Conservation (phyloP, 2,888 invertebrate species). For the Drosophila anomalata region DNA sequence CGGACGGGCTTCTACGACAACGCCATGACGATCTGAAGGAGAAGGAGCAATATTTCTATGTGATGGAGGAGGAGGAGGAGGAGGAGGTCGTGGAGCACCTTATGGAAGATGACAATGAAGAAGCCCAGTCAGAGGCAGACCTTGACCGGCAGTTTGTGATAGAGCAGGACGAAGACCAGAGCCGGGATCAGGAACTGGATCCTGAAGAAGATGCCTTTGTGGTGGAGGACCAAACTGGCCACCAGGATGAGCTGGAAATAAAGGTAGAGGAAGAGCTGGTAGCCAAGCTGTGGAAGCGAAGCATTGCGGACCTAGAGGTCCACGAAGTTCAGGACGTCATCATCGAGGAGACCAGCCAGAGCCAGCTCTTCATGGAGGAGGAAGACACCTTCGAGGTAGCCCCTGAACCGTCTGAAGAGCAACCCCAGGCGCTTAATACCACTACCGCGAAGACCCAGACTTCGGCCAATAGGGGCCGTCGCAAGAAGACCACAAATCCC, state of each 20-base stretch:
- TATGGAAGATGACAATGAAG: not conserved
- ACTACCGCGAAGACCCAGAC: not conserved
- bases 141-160: not conserved
- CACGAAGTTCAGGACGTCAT: not conserved
- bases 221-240: not conserved
- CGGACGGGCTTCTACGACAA: conserved; percentile 70
- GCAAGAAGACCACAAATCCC: conserved; percentile 54
- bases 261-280: not conserved
- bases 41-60: not conserved
- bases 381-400: not conserved
- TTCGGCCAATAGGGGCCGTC: conserved; percentile 8
- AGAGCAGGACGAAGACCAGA: not conserved
- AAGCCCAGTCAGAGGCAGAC: not conserved
- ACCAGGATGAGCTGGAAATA: not conserved
- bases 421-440: not conserved
- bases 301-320: not conserved
- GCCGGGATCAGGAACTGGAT: too few species aligned
- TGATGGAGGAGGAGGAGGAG: not conserved
- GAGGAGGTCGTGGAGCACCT: not conserved
- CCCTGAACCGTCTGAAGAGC: not conserved
- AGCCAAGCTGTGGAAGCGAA: conserved; percentile 18
- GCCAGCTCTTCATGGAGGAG: too few species aligned
- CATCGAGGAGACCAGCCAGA: not conserved
- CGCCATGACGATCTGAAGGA: conserved; percentile 37
- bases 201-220: not conserved